Evolutionary conservation across 2,113 vertebrate genomes (phyloP).

Genomic region (Excalfactoria chinensis): DNA sequence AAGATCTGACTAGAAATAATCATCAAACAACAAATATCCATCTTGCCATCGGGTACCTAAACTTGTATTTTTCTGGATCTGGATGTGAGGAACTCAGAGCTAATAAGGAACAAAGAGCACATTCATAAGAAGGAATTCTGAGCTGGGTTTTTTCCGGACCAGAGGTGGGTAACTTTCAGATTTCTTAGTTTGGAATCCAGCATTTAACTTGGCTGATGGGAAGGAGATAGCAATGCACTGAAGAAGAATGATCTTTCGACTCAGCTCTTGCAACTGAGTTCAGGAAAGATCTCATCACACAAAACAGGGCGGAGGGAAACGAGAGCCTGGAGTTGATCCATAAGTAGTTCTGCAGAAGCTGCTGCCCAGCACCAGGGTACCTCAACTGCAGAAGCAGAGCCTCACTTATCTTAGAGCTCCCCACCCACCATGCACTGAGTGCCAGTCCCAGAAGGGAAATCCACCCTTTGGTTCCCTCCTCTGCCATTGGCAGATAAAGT

Average conservation of each 20-base stretch:
- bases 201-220: neutral
- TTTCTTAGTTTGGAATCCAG: neutral
- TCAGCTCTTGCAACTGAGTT: neutral
- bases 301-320: neutral
- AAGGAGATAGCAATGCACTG: neutral
- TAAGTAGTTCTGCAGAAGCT: neutral
- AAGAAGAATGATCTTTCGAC: neutral
- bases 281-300: neutral
- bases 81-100: neutral
- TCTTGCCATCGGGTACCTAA: neutral
- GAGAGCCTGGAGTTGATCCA: neutral
- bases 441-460: neutral
- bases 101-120: neutral
- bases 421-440: neutral
- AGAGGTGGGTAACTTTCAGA: neutral
- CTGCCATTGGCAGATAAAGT: neutral
- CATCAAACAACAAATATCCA: neutral
- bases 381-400: accelerated
- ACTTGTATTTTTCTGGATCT: neutral
- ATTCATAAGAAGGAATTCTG: neutral
- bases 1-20: neutral
- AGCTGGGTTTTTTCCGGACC: neutral
- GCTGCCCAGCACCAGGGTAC: neutral
- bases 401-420: neutral
- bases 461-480: neutral